Conservation (phyloP, 2,113 vertebrate species). For the Leucopsar rothschildi region DNA sequence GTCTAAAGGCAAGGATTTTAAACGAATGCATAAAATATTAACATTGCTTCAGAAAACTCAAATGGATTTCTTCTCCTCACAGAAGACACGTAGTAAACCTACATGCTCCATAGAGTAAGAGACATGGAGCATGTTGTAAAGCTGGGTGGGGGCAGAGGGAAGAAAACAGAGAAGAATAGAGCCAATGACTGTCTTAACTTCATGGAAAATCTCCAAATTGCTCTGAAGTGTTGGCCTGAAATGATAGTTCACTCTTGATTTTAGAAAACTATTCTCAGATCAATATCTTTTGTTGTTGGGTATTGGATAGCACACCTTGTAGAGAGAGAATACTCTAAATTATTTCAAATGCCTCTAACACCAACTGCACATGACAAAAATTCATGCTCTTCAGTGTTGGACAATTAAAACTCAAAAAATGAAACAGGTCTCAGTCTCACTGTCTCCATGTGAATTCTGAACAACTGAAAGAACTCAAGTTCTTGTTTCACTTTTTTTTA, state of each 20-base stretch:
- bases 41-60: neutral
- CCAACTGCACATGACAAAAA: neutral
- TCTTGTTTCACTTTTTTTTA: neutral
- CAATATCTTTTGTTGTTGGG: neutral
- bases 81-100: neutral
- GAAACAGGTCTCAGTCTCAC: neutral
- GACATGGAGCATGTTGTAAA: neutral
- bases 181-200: neutral
- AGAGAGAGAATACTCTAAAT: neutral
- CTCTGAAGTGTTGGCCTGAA: neutral
- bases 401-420: neutral
- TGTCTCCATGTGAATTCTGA: neutral
- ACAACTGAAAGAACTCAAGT: neutral
- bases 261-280: neutral
- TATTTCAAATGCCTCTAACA: neutral
- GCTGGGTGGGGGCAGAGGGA: accelerated
- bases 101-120: neutral
- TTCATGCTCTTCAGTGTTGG: neutral
- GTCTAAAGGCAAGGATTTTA: neutral
- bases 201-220: neutral
- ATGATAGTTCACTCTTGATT: neutral
- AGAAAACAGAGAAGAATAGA: neutral
- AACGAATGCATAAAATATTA: neutral
- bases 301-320: neutral
- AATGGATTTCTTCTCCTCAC: neutral